Conservation (phyloP, 2,797 vertebrate genomes). For the Anas flavirostris region DNA sequence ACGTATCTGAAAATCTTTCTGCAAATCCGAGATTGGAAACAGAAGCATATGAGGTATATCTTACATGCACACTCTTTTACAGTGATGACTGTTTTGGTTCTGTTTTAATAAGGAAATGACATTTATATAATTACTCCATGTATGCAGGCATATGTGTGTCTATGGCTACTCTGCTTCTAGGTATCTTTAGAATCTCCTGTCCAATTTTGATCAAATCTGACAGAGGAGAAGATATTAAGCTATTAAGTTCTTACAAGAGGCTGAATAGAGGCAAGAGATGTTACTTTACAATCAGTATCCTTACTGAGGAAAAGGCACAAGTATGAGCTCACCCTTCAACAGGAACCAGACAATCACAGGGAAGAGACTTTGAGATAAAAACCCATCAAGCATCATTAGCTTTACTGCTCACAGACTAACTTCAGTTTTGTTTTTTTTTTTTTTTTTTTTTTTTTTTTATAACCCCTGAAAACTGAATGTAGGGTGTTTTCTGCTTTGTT, state of each 20-base stretch:
- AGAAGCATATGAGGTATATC: not conserved
- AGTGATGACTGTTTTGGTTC: constrained; percentile 31
- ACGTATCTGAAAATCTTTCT: not conserved
- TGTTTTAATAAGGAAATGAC: constrained; percentile 35
- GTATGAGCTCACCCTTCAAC: constrained; percentile 51
- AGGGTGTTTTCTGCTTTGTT: constrained; percentile 39
- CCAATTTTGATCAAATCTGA: constrained; percentile 49
- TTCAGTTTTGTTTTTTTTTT: not conserved
- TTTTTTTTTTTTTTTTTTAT: not conserved
- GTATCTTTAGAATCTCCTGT: constrained; percentile 24
- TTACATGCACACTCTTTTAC: not conserved
- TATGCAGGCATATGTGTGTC: not conserved
- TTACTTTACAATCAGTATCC: not conserved
- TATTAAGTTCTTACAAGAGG: constrained; percentile 8
- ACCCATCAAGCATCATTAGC: constrained; percentile 5
- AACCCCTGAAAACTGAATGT: not conserved
- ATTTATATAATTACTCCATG: constrained; percentile 27
- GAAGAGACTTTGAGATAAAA: constrained; percentile 41
- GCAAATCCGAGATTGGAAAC: not conserved
- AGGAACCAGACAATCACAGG: not conserved
- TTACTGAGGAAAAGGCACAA: not conserved
- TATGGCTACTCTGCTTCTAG: not conserved
- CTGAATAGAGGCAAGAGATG: constrained; percentile 19
- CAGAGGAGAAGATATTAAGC: constrained; percentile 32
- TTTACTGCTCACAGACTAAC: constrained; percentile 21